These are phyloP conservation scores for Poliocrania exsul DNA, from an alignment of 2,797 vertebrate genomes.

Conservation along the genomic window DNA sequence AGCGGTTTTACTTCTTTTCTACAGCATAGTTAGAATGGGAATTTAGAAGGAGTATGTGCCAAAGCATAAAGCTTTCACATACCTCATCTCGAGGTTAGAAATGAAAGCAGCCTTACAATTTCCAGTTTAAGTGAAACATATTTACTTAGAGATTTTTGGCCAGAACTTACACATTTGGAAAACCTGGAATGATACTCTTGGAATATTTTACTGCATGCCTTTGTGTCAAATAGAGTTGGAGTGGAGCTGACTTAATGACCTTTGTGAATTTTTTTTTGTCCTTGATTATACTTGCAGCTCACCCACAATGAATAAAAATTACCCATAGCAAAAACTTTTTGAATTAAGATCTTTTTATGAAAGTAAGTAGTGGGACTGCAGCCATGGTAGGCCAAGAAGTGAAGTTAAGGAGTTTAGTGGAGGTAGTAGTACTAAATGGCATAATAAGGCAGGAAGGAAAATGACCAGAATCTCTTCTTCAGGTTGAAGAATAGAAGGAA, in stretches of 20 bases:
- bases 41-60: not conserved
- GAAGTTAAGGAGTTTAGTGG: not conserved
- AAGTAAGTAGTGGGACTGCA: not conserved
- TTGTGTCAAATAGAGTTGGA: constrained; percentile 20
- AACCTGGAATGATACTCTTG: constrained; percentile 37
- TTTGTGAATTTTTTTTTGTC: not conserved
- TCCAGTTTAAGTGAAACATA: not conserved
- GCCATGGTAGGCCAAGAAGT: not conserved
- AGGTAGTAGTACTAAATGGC: not conserved
- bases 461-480: not conserved
- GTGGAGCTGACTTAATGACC: not conserved
- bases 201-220: constrained; percentile 32
- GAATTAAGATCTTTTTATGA: not conserved
- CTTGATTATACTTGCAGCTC: not conserved
- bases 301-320: not conserved
- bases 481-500: not conserved
- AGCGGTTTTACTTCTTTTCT: not conserved
- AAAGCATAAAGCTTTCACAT: not conserved
- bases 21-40: not conserved
- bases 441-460: not conserved
- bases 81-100: not conserved
- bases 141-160: constrained; percentile 37
- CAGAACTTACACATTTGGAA: not conserved
- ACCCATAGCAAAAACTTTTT: not conserved
- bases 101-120: constrained; percentile 5